Conservation (phyloP, 1,140 invertebrate species). For the Zophobas morio region DNA sequence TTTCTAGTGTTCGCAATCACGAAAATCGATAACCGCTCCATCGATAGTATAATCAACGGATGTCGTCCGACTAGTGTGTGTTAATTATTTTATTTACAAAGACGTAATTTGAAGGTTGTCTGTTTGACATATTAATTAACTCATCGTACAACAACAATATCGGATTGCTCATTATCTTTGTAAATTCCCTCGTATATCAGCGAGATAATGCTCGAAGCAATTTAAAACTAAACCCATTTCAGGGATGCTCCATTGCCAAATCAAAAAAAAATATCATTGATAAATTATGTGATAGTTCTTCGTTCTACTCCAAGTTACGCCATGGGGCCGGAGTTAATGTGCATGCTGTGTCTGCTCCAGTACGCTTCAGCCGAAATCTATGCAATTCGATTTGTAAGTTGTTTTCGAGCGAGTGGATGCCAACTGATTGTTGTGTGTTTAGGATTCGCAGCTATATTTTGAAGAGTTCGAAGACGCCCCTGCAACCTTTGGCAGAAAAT, state of each 20-base stretch:
- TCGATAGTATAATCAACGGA: not conserved
- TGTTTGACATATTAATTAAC: slow-evolving; percentile 44
- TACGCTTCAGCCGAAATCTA: slow-evolving; percentile 56
- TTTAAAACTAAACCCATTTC: slow-evolving; percentile 12
- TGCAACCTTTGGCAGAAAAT: slow-evolving; percentile 56
- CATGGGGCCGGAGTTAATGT: slow-evolving; percentile 36
- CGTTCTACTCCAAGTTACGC: slow-evolving; percentile 12
- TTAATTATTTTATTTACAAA: slow-evolving; percentile 42
- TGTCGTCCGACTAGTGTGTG: slow-evolving; percentile 24
- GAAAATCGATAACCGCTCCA: not conserved
- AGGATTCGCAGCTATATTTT: slow-evolving; percentile 60
- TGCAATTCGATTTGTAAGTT: slow-evolving; percentile 60
- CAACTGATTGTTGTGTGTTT: slow-evolving; percentile 35
- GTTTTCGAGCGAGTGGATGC: not conserved
- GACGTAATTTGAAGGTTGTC: slow-evolving; percentile 46
- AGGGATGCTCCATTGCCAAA: slow-evolving; percentile 13
- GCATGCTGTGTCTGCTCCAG: slow-evolving; percentile 31
- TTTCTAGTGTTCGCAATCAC: not conserved
- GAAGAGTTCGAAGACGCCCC: slow-evolving; percentile 59
- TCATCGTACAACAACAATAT: slow-evolving; percentile 36
- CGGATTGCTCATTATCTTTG: slow-evolving; percentile 31
- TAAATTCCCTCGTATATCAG: slow-evolving; percentile 5
- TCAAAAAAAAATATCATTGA: slow-evolving; percentile 13
- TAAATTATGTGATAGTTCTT: slow-evolving; percentile 37
- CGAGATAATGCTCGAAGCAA: slow-evolving; percentile 7